These are phyloP conservation scores for Betta splendens DNA, from an alignment of 2,797 vertebrate genomes.

Conservation along the genomic window DNA sequence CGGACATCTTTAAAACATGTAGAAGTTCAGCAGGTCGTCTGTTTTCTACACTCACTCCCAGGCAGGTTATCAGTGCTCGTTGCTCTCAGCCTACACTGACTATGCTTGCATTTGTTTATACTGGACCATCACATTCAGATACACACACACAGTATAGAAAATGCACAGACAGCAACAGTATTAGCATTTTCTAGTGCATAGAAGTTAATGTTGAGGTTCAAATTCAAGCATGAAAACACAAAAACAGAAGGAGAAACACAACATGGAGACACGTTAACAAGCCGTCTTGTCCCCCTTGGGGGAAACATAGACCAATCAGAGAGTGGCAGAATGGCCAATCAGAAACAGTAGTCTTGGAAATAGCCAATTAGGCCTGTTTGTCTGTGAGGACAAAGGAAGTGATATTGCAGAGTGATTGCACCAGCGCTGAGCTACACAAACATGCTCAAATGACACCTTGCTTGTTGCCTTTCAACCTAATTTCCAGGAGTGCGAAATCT, in stretches of 20 bases:
- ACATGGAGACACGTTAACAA: constrained; percentile 46
- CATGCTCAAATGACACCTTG: constrained; percentile 72
- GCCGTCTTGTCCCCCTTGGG: constrained; percentile 54
- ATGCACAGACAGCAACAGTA: no score
- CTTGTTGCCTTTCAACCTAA: constrained; percentile 75
- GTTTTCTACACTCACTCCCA: no score
- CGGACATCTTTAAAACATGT: no score
- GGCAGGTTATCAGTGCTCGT: no score
- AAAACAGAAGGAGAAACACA: constrained; percentile 31
- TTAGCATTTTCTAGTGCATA: not conserved
- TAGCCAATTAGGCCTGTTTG: constrained; percentile 77
- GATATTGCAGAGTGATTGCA: constrained; percentile 78
- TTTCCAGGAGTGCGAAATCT: constrained; percentile 70
- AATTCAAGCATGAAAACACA: constrained; percentile 22
- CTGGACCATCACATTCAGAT: no score
- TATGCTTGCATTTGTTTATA: no score
- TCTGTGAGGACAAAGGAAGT: constrained; percentile 75
- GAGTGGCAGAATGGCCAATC: constrained; percentile 71
- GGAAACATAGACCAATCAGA: constrained; percentile 71
- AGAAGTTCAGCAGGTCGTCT: no score
- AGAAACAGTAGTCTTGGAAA: constrained; percentile 65
- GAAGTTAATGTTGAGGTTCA: constrained; percentile 12
- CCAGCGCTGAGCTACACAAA: constrained; percentile 66
- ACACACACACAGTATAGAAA: no score
- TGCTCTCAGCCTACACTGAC: no score